These are phyloP conservation scores for Streptopelia turtur DNA, from an alignment of 2,797 vertebrate genomes.

Conservation along the genomic window DNA sequence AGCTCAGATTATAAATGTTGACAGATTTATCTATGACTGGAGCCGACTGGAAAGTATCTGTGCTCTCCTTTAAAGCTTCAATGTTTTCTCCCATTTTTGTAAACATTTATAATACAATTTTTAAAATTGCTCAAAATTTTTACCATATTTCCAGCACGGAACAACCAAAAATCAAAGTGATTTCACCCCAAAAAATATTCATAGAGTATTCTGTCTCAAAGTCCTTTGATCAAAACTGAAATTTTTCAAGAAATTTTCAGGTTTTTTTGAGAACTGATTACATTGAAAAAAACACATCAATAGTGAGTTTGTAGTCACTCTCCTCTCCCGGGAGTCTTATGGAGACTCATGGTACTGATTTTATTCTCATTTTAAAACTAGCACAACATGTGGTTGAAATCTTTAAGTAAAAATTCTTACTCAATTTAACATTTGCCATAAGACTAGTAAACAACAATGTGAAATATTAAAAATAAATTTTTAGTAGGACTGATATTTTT, in stretches of 20 bases:
- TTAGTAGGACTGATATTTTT: neutral
- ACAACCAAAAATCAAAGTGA: neutral
- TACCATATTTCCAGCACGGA: neutral
- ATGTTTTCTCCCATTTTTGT: neutral
- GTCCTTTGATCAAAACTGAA: neutral
- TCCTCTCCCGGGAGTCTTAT: neutral
- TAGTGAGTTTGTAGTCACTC: neutral
- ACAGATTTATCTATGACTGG: slow-evolving; percentile 47
- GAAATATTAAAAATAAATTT: neutral
- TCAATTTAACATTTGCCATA: slow-evolving; percentile 3
- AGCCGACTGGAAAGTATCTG: neutral
- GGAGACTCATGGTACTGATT: neutral
- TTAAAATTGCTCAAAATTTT: neutral
- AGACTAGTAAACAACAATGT: neutral
- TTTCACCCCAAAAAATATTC: neutral
- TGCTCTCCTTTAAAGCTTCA: slow-evolving; percentile 5
- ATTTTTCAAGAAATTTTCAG: neutral
- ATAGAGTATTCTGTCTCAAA: neutral
- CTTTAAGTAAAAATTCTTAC: neutral
- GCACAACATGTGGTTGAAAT: neutral
- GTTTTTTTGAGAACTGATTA: neutral
- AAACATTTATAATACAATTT: neutral
- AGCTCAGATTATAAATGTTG: slow-evolving; percentile 43
- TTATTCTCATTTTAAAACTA: slow-evolving; percentile 8
- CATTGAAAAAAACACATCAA: neutral